These are phyloP conservation scores for Lasiommata megera DNA, from an alignment of 2,888 invertebrate genomes.

Conservation along the genomic window DNA sequence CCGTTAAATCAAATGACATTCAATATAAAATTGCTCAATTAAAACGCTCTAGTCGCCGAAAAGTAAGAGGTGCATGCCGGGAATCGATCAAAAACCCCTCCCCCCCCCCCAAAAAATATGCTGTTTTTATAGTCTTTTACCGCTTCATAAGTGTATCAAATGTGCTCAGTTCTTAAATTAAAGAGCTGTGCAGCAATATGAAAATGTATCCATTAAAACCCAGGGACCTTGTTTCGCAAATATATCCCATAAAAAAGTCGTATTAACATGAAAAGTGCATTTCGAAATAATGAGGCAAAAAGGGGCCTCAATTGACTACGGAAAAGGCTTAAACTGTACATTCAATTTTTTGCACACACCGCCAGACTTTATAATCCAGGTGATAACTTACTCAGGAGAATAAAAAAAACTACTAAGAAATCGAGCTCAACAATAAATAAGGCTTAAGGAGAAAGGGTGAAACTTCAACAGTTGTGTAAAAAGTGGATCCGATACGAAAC, in stretches of 20 bases:
- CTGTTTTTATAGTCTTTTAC: too few species aligned
- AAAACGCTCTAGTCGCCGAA: too few species aligned
- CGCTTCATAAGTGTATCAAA: too few species aligned
- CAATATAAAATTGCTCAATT: too few species aligned
- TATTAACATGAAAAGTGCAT: constrained; percentile 1
- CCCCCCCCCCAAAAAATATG: too few species aligned
- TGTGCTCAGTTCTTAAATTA: too few species aligned
- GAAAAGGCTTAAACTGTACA: constrained; percentile 10
- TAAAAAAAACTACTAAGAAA: constrained; percentile 15
- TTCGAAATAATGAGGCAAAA: constrained; percentile 10
- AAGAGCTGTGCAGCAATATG: too few species aligned
- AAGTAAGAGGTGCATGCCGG: too few species aligned
- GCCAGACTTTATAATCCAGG: constrained; percentile 6
- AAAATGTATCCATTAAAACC: too few species aligned
- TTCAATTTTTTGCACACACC: constrained; percentile 12
- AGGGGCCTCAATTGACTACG: constrained; percentile 7
- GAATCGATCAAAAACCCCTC: too few species aligned
- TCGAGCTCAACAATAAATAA: constrained; percentile 22
- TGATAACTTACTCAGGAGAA: constrained; percentile 22
- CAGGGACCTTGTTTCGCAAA: too few species aligned
- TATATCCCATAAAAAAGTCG: neutral
- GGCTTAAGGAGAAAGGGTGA: constrained; percentile 11
- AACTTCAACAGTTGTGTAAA: constrained; percentile 8
- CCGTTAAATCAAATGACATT: too few species aligned
- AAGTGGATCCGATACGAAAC: constrained; percentile 10